Evolutionary conservation across 2,888 invertebrate species (phyloP).

Genomic region (Craniophora ligustri): DNA sequence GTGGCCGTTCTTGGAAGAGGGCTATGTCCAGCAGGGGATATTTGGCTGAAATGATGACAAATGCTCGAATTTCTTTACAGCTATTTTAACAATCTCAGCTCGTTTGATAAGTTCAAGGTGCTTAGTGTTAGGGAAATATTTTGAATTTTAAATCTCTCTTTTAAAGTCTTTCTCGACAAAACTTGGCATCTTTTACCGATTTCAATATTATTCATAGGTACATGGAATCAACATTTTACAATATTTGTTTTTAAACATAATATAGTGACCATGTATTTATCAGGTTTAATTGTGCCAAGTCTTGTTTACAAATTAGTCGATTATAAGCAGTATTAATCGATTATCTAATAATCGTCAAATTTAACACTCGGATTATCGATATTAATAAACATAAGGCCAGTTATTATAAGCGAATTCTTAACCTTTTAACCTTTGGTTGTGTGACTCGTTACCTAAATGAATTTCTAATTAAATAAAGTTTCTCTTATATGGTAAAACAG

Average conservation of each 20-base stretch:
- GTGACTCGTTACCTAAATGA: constrained; percentile 19
- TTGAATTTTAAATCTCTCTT: too few relatives aligned
- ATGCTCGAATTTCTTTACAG: too few relatives aligned
- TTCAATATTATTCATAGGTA: too few relatives aligned
- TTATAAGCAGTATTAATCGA: constrained; percentile 25
- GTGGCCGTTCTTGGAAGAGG: too few relatives aligned
- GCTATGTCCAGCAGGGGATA: too few relatives aligned
- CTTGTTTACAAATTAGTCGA: constrained; percentile 46
- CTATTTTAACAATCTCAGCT: too few relatives aligned
- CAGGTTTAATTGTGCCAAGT: constrained; percentile 26
- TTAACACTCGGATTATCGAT: constrained; percentile 32
- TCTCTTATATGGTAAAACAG: constrained; percentile 10
- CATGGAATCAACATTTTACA: too few relatives aligned
- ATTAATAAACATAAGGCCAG: constrained; percentile 42
- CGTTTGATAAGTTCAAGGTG: too few relatives aligned
- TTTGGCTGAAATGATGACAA: too few relatives aligned
- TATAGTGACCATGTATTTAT: constrained; percentile 19
- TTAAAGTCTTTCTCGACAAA: too few relatives aligned
- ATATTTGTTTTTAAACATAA: constrained; percentile 1
- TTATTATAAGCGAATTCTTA: constrained; percentile 37
- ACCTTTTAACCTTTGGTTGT: constrained; percentile 28
- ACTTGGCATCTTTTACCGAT: too few relatives aligned
- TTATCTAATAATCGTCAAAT: constrained; percentile 42
- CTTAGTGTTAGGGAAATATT: too few relatives aligned
- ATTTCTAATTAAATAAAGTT: constrained; percentile 30